Evolutionary conservation across 2,113 vertebrate species (phyloP).

Genomic region (Dolichallabes microphthalmus): DNA sequence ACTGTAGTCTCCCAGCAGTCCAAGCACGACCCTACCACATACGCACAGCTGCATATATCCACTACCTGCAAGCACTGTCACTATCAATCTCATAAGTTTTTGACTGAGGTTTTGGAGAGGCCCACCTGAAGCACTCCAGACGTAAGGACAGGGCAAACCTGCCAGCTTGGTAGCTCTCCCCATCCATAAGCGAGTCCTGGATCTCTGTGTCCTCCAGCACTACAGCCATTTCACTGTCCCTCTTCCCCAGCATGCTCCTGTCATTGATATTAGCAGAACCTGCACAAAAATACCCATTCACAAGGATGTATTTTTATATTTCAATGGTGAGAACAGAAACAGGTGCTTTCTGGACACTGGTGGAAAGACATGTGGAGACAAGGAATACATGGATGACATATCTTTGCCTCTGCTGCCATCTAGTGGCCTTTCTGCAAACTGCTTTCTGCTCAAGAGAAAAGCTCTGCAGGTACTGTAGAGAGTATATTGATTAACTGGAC

Average conservation of each 20-base stretch:
- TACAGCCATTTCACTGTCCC: constrained; percentile 57
- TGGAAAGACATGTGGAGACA: constrained; percentile 1
- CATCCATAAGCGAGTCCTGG: constrained; percentile 47
- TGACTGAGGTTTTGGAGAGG: neutral
- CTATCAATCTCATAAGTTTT: neutral
- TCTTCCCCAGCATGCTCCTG: constrained; percentile 59
- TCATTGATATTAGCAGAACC: constrained; percentile 59
- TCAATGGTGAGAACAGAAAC: constrained; percentile 8
- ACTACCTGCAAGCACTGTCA: neutral
- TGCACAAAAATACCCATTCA: constrained; percentile 17
- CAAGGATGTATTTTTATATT: constrained; percentile 27
- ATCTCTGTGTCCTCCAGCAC: constrained; percentile 53
- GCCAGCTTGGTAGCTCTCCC: constrained; percentile 52
- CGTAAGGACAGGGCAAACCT: constrained; percentile 50
- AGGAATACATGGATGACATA: neutral
- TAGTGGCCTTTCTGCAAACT: constrained; percentile 47
- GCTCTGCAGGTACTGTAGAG: neutral
- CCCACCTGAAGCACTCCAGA: constrained; percentile 56
- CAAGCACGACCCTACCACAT: constrained; percentile 45
- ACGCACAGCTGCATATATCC: neutral
- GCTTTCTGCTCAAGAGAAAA: neutral
- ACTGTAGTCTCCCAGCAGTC: constrained; percentile 43
- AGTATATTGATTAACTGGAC: neutral
- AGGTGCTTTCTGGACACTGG: neutral
- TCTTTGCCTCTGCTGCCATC: constrained; percentile 59